Base-by-base conservation (phyloP, 92 coral and sea anemone genomes). In the Palythoa heliodiscus region DNA sequence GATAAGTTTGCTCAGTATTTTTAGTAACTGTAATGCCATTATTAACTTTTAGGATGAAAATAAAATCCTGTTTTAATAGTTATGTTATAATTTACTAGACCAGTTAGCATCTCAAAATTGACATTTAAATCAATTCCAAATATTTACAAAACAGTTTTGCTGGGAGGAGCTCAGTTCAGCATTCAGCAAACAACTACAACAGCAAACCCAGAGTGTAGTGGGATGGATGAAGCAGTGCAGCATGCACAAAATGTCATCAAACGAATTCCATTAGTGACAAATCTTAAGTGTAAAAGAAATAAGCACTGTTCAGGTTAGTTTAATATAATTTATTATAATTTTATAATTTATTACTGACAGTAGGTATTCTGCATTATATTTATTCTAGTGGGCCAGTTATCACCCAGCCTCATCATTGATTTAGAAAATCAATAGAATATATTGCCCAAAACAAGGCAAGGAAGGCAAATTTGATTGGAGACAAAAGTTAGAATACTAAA, bases 131-230 rank as follows among this genome's bases (percentile, higher is more conserved):
- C 20, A 15, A 58, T 5, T 58, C 64, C 39, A 47, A 72, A 38
- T 22, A 67, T 67, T 72, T 4, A 4, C 39, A 48, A 76, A 53
- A 5, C 53, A 89, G 92, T 87, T 75, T 81, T 89, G 38, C 66
- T 81, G 58, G 83, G 67, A 72, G 89, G 86, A 23, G 20, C 70
- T 20, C 90, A 73, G 15, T 50, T 58, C 24, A 79, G 66, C 58
- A 60, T 58, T 38, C 83, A 55, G 24, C 76, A 75, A n/a, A 11
- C 63, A 57, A 48, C 87, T 48, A 63, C 91, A 23, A 88, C 84
- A 3, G 43, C 81, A 14, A 91, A 88, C 75, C 93, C 93, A 79
- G 93, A 91, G 81, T 91, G 93, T 40, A 61, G 77, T 61, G 87
- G 91, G 16, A 73, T 91, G 93, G 86, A 91, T 38, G 84, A 43